Evolutionary conservation across 2,797 vertebrate genomes (phyloP).

Genomic region (Neostethus bicornis): DNA sequence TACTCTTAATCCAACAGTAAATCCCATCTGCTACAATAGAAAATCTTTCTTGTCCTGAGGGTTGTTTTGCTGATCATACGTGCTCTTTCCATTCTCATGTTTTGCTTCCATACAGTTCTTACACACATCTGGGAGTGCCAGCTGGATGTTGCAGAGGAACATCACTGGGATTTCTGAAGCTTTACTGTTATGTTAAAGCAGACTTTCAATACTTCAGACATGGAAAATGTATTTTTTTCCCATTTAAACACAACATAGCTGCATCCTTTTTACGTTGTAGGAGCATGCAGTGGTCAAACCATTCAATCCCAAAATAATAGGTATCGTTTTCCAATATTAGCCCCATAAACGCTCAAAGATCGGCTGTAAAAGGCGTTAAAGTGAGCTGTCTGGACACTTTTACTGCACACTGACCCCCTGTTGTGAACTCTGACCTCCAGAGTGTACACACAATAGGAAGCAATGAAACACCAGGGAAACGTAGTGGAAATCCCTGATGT

Average conservation of each 20-base stretch:
- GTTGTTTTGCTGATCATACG: slow-evolving; percentile 33
- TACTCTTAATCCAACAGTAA: slow-evolving; percentile 45
- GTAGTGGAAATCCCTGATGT: slow-evolving; percentile 59
- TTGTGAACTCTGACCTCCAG: slow-evolving; percentile 59
- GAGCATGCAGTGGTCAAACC: slow-evolving; percentile 52
- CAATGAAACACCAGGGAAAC: slow-evolving; percentile 67
- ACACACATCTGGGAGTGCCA: slow-evolving; percentile 17
- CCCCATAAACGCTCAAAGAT: slow-evolving; percentile 43
- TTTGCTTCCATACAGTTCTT: slow-evolving; percentile 1
- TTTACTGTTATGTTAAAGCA: slow-evolving; percentile 23
- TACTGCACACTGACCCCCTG: slow-evolving; percentile 58
- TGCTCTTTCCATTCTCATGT: slow-evolving; percentile 20
- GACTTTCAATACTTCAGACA: slow-evolving; percentile 17
- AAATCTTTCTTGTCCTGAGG: slow-evolving; percentile 33
- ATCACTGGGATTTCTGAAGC: slow-evolving; percentile 12
- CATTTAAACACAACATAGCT: slow-evolving; percentile 14
- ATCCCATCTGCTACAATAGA: slow-evolving; percentile 48
- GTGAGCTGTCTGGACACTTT: slow-evolving; percentile 66
- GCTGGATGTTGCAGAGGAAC: slow-evolving; percentile 3
- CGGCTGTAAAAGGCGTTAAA: slow-evolving; percentile 57
- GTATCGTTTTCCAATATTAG: slow-evolving; percentile 59
- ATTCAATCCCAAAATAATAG: slow-evolving; percentile 60
- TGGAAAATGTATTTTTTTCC: slow-evolving; percentile 24
- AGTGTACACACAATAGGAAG: slow-evolving; percentile 69
- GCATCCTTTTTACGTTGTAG: slow-evolving; percentile 52